Percentiles rank a stretch among this genome's conserved stretches.
Conservation (phyloP, 1,140 invertebrate species). For the Chymomyza costata region DNA sequence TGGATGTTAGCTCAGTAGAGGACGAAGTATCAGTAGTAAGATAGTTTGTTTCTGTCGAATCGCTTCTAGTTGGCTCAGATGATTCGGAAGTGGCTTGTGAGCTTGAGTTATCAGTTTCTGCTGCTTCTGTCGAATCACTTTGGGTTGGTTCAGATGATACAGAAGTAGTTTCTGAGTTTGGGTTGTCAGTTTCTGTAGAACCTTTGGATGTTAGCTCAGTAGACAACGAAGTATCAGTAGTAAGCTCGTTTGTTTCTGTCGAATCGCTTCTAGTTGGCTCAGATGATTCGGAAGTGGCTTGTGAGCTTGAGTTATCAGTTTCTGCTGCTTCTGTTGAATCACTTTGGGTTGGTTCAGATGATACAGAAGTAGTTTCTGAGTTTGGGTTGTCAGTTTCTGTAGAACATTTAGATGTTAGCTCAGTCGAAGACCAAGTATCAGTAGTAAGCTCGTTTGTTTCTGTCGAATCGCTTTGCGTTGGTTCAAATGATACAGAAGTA, state of each 20-base stretch:
- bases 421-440: neutral
- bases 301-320: neutral
- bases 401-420: neutral
- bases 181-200: constrained; percentile 1
- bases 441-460: too few relatives aligned
- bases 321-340: too few relatives aligned
- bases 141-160: neutral
- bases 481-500: too few relatives aligned
- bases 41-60: neutral
- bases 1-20: neutral
- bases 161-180: neutral
- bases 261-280: too few relatives aligned
- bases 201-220: neutral
- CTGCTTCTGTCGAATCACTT: constrained; percentile 5
- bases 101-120: neutral
- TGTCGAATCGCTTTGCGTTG: too few relatives aligned
- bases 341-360: neutral
- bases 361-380: neutral
- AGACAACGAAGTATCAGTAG: neutral
- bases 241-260: neutral
- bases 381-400: neutral
- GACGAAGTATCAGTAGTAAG: neutral
- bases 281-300: neutral
- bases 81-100: too few relatives aligned
- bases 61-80: too few relatives aligned